Percentiles rank a stretch among this genome's conserved stretches.
phyloP scores from a whole-genome alignment of 2,888 invertebrate genomes.

The Parnassius smintheus region DNA sequence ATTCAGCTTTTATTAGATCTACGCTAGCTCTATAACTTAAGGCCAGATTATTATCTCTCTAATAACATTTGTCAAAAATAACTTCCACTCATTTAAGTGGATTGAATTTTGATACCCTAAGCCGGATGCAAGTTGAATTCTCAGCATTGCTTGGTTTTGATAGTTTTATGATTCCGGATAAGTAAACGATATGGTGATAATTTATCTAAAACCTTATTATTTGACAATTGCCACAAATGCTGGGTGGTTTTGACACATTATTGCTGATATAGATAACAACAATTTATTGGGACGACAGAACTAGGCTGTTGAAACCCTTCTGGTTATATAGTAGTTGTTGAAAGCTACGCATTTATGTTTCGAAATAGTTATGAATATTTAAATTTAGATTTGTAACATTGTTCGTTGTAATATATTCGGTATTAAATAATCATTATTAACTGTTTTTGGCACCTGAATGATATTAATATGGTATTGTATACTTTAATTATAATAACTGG shows the following conservation, averaged over 20 bases:
- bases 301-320: conserved; percentile 5
- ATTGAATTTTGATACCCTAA: not conserved
- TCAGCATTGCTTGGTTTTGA: conserved; percentile 11
- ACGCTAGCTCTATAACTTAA: no score
- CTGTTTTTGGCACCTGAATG: no score
- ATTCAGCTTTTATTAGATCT: no score
- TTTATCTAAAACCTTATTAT: conserved; percentile 13
- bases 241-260: conserved; percentile 13
- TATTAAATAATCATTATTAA: no score
- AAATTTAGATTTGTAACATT: not conserved
- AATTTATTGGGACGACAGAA: conserved; percentile 7
- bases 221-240: conserved; percentile 12
- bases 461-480: no score
- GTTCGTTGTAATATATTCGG: no score
- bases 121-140: conserved; percentile 6
- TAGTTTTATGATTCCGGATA: conserved; percentile 14
- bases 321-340: not conserved
- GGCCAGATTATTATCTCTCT: no score
- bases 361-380: conserved; percentile 5
- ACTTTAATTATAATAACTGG: no score
- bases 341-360: conserved; percentile 6
- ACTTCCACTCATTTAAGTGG: no score
- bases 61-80: no score
- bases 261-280: conserved; percentile 17
- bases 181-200: conserved; percentile 5